Evolutionary conservation across 2,888 invertebrate species (phyloP).

Genomic region (Tipula vernalis): DNA sequence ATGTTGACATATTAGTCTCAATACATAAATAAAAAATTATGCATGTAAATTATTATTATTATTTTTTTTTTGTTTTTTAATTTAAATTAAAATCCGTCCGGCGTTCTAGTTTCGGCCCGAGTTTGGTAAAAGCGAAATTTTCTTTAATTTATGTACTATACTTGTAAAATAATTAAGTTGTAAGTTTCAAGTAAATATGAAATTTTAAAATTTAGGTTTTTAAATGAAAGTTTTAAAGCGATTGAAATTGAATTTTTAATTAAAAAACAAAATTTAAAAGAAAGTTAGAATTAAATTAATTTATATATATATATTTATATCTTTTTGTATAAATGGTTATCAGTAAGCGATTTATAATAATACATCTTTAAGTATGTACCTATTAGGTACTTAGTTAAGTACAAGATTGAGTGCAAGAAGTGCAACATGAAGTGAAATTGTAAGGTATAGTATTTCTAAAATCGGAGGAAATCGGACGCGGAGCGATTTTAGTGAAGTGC

Average conservation of each 20-base stretch:
- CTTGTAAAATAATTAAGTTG: too few species aligned
- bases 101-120: not conserved
- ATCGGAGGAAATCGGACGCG: too few species aligned
- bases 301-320: not conserved
- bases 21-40: not conserved
- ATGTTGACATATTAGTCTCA: not conserved
- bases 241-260: not conserved
- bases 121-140: not conserved
- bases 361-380: not conserved
- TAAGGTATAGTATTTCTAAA: too few species aligned
- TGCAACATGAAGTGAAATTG: too few species aligned
- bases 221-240: not conserved
- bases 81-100: not conserved
- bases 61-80: not conserved
- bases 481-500: too few species aligned
- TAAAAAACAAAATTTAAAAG: not conserved
- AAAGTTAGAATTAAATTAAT: not conserved
- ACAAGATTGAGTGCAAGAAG: too few species aligned
- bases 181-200: not conserved
- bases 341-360: not conserved
- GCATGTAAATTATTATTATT: not conserved
- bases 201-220: not conserved
- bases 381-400: too few species aligned
- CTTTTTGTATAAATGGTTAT: not conserved
- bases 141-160: not conserved